Base-by-base conservation (phyloP, 2,888 invertebrate species). In the Brenthis ino region DNA sequence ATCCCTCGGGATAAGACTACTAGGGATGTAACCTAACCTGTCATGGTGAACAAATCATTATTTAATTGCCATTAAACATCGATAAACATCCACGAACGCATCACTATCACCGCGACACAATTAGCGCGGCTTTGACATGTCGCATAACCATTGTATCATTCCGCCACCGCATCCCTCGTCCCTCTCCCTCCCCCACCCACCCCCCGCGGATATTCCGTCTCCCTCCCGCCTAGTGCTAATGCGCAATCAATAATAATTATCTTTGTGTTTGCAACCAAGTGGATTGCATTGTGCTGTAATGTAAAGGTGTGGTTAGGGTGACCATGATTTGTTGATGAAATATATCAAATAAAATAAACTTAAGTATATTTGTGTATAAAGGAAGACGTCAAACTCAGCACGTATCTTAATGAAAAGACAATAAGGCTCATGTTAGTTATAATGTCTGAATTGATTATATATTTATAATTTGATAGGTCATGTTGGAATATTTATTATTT, bases 211-310 rank as follows among this genome's bases (percentile, higher is more conserved):
- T 79, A 3, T 71, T 82, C 74, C 63, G 71, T 70, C 63, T 81
- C 82, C 72, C 82, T 14, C 74, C 81, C 75, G 53, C 80, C 68
- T 77, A 57, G 66, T 75, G 75, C 77, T 91, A 89, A 91, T 89
- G 86, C 84, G 87, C 90, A 91, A 92, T 92, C 92, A 91, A 92
- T 92, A 91, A 89, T 90, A 88, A 90, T 91, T 89, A 90, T 89
- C 84, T 86, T 85, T 81, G 80, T 89, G 88, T 90, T 89, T 88
- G 89, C 85, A 80, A 84, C 84, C 85, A 81, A 87, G 85, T 85
- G 85, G 82, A 87, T 87, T 88, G 89, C 86, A 87, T 86, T 86
- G 85, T 83, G 77, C 75, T 71, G 77, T 78, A 73, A 77, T 78
- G 77, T 74, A 75, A 74, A 77, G 76, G 74, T 77, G 74, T 67